phyloP scores from a whole-genome alignment of 2,113 vertebrate genomes.

The Tauraco erythrolophus region DNA sequence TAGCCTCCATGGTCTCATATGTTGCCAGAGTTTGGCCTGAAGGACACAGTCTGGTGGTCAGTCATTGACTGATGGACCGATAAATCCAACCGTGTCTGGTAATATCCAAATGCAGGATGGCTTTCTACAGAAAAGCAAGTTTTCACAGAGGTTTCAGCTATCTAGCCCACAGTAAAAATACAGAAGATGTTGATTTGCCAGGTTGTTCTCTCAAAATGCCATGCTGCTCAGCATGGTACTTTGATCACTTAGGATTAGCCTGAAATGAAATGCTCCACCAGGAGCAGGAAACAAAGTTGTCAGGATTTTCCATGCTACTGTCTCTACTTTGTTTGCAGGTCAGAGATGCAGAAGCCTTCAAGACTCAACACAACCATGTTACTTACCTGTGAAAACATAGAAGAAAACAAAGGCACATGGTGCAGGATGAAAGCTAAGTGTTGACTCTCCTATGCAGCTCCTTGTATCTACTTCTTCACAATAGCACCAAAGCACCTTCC shows the following conservation, averaged over 20 bases:
- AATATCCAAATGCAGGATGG: not conserved
- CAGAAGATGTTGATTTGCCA: not conserved
- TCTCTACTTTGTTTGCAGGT: not conserved
- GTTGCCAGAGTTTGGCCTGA: not conserved
- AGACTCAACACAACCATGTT: not conserved
- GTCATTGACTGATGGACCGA: not conserved
- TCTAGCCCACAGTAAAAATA: not conserved
- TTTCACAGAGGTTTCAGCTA: not conserved
- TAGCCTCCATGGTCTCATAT: not conserved
- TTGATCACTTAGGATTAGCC: not conserved
- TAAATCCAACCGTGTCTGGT: not conserved
- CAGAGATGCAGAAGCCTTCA: not conserved
- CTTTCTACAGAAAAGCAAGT: not conserved
- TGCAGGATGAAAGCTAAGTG: not conserved
- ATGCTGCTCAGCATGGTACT: accelerated
- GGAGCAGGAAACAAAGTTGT: not conserved
- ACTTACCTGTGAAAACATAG: not conserved
- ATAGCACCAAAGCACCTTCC: not conserved
- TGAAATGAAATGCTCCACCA: not conserved
- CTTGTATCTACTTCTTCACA: not conserved
- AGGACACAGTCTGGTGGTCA: not conserved
- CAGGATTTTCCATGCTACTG: not conserved
- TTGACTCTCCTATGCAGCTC: not conserved
- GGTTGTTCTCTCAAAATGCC: not conserved
- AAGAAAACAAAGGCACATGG: not conserved